Conservation (phyloP, 1,140 invertebrate genomes). For the Hyles euphorbiae region DNA sequence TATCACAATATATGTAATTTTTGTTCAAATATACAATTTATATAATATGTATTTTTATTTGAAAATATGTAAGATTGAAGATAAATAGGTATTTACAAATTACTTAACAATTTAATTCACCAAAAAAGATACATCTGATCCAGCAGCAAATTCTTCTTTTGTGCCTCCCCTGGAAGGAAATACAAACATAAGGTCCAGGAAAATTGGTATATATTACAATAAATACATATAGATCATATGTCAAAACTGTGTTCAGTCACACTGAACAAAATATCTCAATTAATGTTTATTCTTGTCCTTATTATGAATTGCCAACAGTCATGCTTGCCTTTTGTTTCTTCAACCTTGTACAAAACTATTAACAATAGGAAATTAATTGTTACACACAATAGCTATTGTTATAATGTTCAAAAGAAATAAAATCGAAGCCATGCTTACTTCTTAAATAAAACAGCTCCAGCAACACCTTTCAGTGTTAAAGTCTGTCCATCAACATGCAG, state of each 20-base stretch:
- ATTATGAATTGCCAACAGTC: no score
- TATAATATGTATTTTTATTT: background rate
- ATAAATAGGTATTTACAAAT: background rate
- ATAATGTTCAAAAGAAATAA: no score
- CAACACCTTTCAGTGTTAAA: conserved; percentile 78
- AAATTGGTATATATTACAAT: conserved; percentile 5
- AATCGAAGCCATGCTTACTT: conserved; percentile 63
- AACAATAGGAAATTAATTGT: no score
- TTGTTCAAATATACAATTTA: no score
- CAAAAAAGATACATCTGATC: conserved; percentile 79
- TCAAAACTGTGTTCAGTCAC: no score
- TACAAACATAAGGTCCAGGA: conserved; percentile 8
- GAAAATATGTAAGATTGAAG: no score
- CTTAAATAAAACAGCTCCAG: conserved; percentile 80
- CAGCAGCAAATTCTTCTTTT: conserved; percentile 70
- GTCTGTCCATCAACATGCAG: conserved; percentile 78
- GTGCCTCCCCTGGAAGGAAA: conserved; percentile 70
- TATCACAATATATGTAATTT: no score
- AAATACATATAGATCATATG: background rate
- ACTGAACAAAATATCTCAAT: no score
- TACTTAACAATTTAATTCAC: conserved; percentile 17
- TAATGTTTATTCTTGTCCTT: no score
- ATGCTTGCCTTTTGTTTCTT: no score
- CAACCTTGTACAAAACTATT: no score
- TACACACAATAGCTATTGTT: no score